Conservation (phyloP, 2,797 vertebrate genomes). For the Urocyon cinereoargenteus region DNA sequence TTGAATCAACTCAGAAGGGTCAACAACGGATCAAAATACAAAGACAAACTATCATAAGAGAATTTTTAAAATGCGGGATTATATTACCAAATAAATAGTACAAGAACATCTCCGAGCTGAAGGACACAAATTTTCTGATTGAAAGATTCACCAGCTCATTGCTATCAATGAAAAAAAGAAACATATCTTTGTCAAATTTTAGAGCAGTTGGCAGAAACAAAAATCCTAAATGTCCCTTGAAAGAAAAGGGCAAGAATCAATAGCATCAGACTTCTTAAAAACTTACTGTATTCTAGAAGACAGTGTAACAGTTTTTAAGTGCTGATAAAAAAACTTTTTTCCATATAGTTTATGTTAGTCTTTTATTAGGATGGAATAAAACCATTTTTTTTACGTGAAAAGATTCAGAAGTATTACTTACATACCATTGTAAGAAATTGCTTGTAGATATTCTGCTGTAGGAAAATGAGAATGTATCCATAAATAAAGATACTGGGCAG, state of each 20-base stretch:
- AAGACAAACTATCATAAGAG: not conserved
- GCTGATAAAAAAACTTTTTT: not conserved
- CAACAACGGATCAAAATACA: not conserved
- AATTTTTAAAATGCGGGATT: not conserved
- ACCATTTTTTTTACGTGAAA: not conserved
- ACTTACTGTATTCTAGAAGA: not conserved
- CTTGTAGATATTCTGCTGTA: not conserved
- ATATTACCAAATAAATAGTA: not conserved
- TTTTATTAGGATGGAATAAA: not conserved
- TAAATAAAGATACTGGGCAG: not conserved
- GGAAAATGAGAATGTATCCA: not conserved
- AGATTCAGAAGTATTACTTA: not conserved
- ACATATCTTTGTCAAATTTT: not conserved
- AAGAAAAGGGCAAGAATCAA: not conserved
- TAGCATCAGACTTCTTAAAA: not conserved
- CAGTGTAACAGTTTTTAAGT: not conserved
- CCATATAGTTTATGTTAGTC: not conserved
- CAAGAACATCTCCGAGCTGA: not conserved
- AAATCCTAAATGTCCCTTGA: not conserved
- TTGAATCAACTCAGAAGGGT: not conserved
- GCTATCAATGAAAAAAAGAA: not conserved
- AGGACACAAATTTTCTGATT: not conserved
- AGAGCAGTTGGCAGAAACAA: not conserved
- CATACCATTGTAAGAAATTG: not conserved
- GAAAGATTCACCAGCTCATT: not conserved